Conservation (phyloP, 2,888 invertebrate species). For the Campoplex capitator region DNA sequence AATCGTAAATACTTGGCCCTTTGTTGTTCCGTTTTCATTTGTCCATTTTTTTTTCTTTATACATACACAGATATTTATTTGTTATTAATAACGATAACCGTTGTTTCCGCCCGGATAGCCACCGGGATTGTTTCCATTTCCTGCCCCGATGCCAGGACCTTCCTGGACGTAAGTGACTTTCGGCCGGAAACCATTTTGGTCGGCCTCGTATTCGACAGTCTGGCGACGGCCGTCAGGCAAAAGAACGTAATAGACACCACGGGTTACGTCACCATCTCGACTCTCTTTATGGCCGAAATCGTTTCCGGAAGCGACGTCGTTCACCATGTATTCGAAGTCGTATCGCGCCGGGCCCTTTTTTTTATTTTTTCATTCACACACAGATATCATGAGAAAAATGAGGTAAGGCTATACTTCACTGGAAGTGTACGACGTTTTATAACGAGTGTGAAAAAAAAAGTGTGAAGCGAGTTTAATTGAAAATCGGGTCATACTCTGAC, state of each 20-base stretch:
- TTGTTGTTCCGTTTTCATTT: conserved; percentile 5
- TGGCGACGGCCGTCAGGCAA: conserved; percentile 84
- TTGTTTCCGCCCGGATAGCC: conserved; percentile 71
- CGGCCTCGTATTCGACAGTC: conserved; percentile 90
- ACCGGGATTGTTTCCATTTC: conserved; percentile 66
- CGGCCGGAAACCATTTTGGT: conserved; percentile 89
- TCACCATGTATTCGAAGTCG: conserved; percentile 84
- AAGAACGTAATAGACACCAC: conserved; percentile 83
- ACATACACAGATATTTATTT: conserved; percentile 14
- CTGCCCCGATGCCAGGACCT: conserved; percentile 72
- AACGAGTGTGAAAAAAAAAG: not conserved
- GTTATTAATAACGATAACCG: conserved; percentile 73
- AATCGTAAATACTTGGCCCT: conserved; percentile 7
- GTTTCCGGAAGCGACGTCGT: conserved; percentile 82
- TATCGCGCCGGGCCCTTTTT: conserved; percentile 83
- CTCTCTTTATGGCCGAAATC: conserved; percentile 84
- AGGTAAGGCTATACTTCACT: not conserved
- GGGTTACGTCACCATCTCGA: conserved; percentile 83
- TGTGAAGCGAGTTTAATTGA: not conserved
- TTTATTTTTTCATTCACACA: conserved; percentile 27
- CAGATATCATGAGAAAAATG: not conserved
- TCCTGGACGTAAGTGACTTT: conserved; percentile 88
- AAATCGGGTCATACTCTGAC: not conserved
- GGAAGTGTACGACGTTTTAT: not conserved
- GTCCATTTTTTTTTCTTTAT: not conserved